phyloP scores from a whole-genome alignment of 2,797 vertebrate genomes.

The Helostoma temminkii region DNA sequence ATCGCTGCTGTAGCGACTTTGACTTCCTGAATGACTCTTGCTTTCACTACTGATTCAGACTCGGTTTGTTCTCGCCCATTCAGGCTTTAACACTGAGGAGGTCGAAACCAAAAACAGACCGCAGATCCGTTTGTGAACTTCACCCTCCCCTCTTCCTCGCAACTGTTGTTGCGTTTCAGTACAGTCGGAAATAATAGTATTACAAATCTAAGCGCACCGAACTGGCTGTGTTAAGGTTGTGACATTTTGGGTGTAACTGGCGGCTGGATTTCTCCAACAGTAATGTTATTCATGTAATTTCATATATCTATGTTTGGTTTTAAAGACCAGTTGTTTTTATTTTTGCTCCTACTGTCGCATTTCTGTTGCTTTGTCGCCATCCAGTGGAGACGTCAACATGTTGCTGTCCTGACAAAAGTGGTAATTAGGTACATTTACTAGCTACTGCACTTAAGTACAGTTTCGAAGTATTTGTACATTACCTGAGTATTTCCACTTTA shows the following conservation, averaged over 20 bases:
- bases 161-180: slow-evolving; percentile 12
- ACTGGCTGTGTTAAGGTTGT: too few relatives aligned
- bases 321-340: too few relatives aligned
- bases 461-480: too few relatives aligned
- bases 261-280: neutral
- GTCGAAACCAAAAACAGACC: slow-evolving; percentile 29
- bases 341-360: neutral
- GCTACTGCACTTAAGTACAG: too few relatives aligned
- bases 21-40: slow-evolving; percentile 12
- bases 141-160: slow-evolving; percentile 2
- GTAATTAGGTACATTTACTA: too few relatives aligned
- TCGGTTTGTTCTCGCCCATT: slow-evolving; percentile 2
- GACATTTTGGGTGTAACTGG: neutral
- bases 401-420: too few relatives aligned
- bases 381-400: slow-evolving; percentile 20
- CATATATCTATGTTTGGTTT: too few relatives aligned
- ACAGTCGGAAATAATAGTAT: slow-evolving; percentile 1
- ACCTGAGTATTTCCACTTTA: too few relatives aligned
- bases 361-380: slow-evolving; percentile 37
- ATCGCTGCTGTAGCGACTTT: slow-evolving; percentile 37
- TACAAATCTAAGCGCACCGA: neutral
- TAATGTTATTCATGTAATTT: too few relatives aligned
- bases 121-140: slow-evolving; percentile 35
- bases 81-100: accelerated
- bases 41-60: slow-evolving; percentile 26